phyloP scores from a whole-genome alignment of 2,888 invertebrate species.

The Diarsia mendica region DNA sequence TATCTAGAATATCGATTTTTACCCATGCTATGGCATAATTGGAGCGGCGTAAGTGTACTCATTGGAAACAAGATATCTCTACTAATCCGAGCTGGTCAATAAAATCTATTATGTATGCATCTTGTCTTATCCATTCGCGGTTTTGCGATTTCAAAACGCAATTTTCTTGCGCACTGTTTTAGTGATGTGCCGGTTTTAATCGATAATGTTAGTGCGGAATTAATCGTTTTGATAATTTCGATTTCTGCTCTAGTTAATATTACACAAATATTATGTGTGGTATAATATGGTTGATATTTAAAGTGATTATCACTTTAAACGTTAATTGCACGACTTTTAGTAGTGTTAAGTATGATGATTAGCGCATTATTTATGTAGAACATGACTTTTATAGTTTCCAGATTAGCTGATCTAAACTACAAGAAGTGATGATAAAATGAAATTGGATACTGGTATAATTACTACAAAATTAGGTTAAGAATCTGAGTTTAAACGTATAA shows the following conservation, averaged over 20 bases:
- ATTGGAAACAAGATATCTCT: constrained; percentile 74
- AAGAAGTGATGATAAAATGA: neutral
- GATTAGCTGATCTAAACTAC: neutral
- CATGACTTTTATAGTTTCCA: neutral
- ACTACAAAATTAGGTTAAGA: no score
- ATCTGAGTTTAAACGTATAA: neutral
- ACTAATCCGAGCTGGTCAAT: constrained; percentile 67
- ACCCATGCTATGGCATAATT: constrained; percentile 75
- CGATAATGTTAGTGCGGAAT: neutral
- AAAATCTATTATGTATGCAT: constrained; percentile 73
- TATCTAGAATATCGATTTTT: constrained; percentile 72
- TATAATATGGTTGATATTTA: neutral
- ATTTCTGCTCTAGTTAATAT: neutral
- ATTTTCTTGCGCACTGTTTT: constrained; percentile 55
- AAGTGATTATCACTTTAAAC: neutral
- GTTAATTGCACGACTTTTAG: neutral
- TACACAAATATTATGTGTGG: neutral
- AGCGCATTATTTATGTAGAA: neutral
- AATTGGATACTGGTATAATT: neutral
- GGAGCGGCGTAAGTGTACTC: constrained; percentile 73
- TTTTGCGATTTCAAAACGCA: constrained; percentile 64
- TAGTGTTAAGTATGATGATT: neutral
- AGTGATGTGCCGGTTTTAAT: constrained; percentile 42
- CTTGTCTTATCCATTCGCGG: constrained; percentile 59
- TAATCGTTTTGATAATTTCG: neutral